Base-by-base conservation (phyloP, 2,113 vertebrate species). In the Parus major region DNA sequence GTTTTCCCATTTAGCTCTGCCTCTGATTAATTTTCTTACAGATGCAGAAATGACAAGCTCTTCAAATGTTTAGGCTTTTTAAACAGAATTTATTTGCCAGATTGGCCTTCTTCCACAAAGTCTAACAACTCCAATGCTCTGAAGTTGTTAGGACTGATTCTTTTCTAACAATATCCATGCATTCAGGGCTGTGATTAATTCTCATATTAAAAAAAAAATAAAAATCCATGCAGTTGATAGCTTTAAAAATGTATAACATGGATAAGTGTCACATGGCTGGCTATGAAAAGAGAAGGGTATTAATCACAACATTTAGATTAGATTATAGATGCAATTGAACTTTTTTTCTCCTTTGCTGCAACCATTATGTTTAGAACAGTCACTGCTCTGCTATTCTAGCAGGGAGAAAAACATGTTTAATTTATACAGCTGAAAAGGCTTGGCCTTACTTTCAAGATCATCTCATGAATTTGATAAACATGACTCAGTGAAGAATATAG, bases 281-380 rank as follows among this genome's bases (percentile, higher is more conserved):
- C 56, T 88, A 52, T 86, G 68, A 86, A 83, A 88, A 77, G 75
- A 63, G 64, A 66, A 77, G 21, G 47, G 17, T 78, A 90, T 92
- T 88, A 88, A 94, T 90, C 88, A 92, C 68, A 96, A 90, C 29
- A 49, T 88, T 92, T 68, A 95, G 76, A 86, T 59, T 72, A 76
- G 53, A 70, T 94, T 95, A 80, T 53, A 86, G 92, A 86, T 86
- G 79, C 50, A 57, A 57, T 46, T 88, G 66, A 81, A 63, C 23
- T 56, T 94, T 85, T 85, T 73, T 93, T 81, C 42, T 84, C 50
- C 52, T 29, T 73, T 73, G 86, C 52, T 65, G 50, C 50, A 96
- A 22, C 84, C 17, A 47, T 83, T 94, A 55, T 49, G 72, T n/a
- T 66, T 73, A 56, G 29, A 83, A 95, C 63, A 86, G 70, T 44